Evolutionary conservation across 2,888 invertebrate genomes (phyloP).

Genomic region (Branchellion lobata): DNA sequence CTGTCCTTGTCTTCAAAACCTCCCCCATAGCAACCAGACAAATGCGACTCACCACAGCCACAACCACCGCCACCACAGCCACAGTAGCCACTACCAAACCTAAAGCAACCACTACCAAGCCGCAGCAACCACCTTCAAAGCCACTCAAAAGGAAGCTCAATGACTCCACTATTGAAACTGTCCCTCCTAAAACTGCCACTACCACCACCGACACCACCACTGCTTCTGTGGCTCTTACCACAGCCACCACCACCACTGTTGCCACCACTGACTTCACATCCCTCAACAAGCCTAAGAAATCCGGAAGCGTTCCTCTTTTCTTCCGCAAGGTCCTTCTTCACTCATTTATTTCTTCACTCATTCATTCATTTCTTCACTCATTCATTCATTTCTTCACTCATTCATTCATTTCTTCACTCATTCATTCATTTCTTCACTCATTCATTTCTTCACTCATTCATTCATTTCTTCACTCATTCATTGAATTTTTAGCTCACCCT

Average conservation of each 20-base stretch:
- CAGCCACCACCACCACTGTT: neutral
- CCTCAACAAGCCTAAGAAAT: constrained; percentile 65
- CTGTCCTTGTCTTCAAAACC: neutral
- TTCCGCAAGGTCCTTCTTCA: constrained; percentile 75
- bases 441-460: too few species aligned
- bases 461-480: too few species aligned
- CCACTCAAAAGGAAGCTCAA: neutral
- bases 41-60: neutral
- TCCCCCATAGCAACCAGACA: neutral
- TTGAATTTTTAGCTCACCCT: too few species aligned
- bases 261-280: constrained; percentile 1
- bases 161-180: neutral
- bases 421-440: too few species aligned
- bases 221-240: neutral
- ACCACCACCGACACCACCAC: constrained; percentile 1
- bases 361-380: too few species aligned
- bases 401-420: too few species aligned
- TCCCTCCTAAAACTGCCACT: neutral
- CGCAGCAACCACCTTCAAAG: neutral
- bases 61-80: neutral
- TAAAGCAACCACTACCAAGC: neutral
- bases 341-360: too few species aligned
- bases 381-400: too few species aligned
- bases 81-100: neutral
- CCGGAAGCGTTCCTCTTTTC: constrained; percentile 75